A percentile compares a stretch with the other conserved stretches of the same genome.
These are phyloP conservation scores for Theretra japonica DNA, from an alignment of 2,888 invertebrate species.

Conservation along the genomic window DNA sequence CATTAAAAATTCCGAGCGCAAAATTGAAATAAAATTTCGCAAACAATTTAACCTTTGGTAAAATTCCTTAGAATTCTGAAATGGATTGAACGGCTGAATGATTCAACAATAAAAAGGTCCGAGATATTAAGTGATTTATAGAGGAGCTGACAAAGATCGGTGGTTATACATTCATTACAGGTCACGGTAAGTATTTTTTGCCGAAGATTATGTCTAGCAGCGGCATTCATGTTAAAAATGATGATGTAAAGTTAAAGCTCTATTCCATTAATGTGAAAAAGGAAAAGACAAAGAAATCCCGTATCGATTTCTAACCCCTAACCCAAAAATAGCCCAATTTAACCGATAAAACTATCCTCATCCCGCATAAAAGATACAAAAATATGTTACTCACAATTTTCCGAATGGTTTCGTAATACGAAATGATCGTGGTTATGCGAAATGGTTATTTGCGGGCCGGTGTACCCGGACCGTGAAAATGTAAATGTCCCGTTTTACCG, in stretches of 20 bases:
- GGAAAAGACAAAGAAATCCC: background rate
- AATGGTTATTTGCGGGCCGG: conserved; percentile 40
- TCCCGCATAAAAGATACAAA: conserved; percentile 16
- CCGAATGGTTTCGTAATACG: conserved; percentile 37
- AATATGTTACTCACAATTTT: conserved; percentile 38
- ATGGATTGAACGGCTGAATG: background rate
- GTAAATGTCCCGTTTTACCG: conserved; percentile 40
- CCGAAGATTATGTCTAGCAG: too few relatives aligned
- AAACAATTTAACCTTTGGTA: too few relatives aligned
- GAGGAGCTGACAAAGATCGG: background rate
- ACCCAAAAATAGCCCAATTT: background rate
- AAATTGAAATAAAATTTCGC: too few relatives aligned
- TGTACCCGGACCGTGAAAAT: conserved; percentile 39
- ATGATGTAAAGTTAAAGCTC: too few relatives aligned
- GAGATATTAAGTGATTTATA: background rate
- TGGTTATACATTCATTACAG: too few relatives aligned
- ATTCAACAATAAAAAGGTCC: background rate
- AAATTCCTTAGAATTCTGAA: too few relatives aligned
- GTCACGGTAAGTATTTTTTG: too few relatives aligned
- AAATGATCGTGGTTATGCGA: conserved; percentile 38
- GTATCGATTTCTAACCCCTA: background rate
- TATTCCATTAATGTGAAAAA: too few relatives aligned
- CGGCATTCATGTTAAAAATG: too few relatives aligned
- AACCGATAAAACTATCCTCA: background rate
- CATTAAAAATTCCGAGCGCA: too few relatives aligned